Conservation (phyloP, 2,888 invertebrate species). For the Chaetogeoica ovagalla region DNA sequence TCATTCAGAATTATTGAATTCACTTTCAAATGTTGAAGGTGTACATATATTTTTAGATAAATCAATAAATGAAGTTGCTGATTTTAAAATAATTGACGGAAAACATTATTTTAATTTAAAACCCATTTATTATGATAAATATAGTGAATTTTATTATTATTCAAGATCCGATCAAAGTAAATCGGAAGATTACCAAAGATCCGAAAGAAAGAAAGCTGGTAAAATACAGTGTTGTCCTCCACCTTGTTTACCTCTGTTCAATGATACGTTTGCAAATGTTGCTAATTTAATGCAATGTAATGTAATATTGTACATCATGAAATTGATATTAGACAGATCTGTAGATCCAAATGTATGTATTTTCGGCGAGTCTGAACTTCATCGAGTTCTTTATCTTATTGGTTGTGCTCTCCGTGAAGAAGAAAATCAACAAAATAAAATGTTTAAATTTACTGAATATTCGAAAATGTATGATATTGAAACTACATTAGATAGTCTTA, state of each 20-base stretch:
- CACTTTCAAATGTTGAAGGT: neutral
- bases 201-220: neutral
- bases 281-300: conserved; percentile 62
- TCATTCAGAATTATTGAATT: neutral
- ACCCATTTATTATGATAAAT: neutral
- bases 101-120: neutral
- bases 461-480: neutral
- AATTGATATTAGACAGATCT: neutral
- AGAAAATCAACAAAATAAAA: neutral
- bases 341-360: neutral
- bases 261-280: conserved; percentile 76
- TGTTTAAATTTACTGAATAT: neutral
- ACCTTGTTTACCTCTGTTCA: neutral
- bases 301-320: neutral
- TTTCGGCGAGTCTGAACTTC: conserved; percentile 58
- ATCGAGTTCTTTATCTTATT: conserved; percentile 87
- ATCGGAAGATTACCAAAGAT: neutral
- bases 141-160: neutral
- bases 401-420: conserved; percentile 73
- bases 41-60: neutral
- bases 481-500: neutral
- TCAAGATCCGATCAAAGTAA: neutral
- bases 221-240: neutral
- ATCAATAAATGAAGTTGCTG: neutral
- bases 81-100: neutral